These are phyloP conservation scores for Hemistola chrysoprasaria DNA, from an alignment of 2,888 invertebrate genomes.

Conservation along the genomic window DNA sequence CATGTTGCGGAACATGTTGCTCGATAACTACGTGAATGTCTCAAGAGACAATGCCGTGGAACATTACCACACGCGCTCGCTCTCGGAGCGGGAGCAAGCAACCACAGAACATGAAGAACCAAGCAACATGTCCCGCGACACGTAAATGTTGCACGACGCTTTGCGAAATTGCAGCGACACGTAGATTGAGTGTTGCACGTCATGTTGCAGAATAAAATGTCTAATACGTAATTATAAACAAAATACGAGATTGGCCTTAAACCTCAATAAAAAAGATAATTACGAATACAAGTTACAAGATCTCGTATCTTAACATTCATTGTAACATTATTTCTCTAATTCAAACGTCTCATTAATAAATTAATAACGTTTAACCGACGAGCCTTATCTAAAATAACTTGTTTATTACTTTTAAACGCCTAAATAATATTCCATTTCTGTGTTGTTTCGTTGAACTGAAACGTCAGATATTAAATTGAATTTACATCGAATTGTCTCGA, in stretches of 20 bases:
- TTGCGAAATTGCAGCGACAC: too few relatives aligned
- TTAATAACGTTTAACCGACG: conserved; percentile 17
- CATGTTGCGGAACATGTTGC: too few relatives aligned
- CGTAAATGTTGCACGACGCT: too few relatives aligned
- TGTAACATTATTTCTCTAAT: conserved; percentile 12
- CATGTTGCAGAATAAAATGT: too few relatives aligned
- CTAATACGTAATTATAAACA: too few relatives aligned
- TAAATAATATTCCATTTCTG: conserved; percentile 41
- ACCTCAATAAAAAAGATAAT: conserved; percentile 4
- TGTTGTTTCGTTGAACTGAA: conserved; percentile 40
- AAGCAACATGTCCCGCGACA: too few relatives aligned
- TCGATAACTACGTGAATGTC: too few relatives aligned
- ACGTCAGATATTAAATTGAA: conserved; percentile 54
- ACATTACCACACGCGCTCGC: too few relatives aligned
- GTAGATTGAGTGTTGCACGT: too few relatives aligned
- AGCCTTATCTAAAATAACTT: conserved; percentile 37
- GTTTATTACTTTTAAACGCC: conserved; percentile 41
- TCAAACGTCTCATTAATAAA: conserved; percentile 20
- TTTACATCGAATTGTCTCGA: conserved; percentile 54
- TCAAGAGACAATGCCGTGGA: too few relatives aligned
- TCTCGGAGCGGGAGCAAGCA: too few relatives aligned
- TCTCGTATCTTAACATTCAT: conserved; percentile 3
- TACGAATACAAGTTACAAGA: conserved; percentile 3
- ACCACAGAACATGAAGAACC: too few relatives aligned
- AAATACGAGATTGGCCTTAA: neutral